Base-by-base conservation (phyloP, 2,113 vertebrate species). In the Stegostoma tigrinum region DNA sequence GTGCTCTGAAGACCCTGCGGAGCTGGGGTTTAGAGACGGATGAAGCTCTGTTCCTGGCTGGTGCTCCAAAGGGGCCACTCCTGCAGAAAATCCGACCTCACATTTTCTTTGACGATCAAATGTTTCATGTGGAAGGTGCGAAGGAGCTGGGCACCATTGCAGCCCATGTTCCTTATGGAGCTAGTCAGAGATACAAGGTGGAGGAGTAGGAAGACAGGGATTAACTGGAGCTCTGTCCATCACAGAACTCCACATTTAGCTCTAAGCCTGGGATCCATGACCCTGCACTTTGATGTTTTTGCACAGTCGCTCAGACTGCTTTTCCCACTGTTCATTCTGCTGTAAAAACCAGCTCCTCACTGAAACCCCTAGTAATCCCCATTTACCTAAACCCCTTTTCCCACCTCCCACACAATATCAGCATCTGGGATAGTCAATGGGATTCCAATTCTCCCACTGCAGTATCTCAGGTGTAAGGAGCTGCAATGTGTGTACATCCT, bases 71-170 rank as follows among this genome's bases (percentile, higher is more conserved):
- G 96, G 99, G 98, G 0, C 99, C 99, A 0, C 98, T 99, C 97
- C 98, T 99, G 0, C 98, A 98, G 96, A 99, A 99, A 97, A 99
- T 99, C 96, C 97, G 98, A 3, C 99, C 99, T 0, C 99, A 99
- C 96, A 99, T 99, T 97, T 99, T 99, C 97, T 99, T 99, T 0
- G 99, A 99, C 0, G 99, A 99, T 97, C 99, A 99, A 97, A 99
- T 99, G 98, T 99, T 99, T 97, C 99, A 99, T 0, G 98, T 99
- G 96, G 98, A 99, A 45, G 99, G 99, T 0, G 99, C 99, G 23
- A 98, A 98, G 70, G 98, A 99, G 96, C 96, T 98, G 97, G 99
- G 99, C 96, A 98, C 99, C 0, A 97, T 99, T 0, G 98, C 99
- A 0, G 99, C 98, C 17, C 99, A 99, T 0, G 99, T 99, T 3